phyloP scores from a whole-genome alignment of 2,888 invertebrate genomes.

The Ceramica pisi region DNA sequence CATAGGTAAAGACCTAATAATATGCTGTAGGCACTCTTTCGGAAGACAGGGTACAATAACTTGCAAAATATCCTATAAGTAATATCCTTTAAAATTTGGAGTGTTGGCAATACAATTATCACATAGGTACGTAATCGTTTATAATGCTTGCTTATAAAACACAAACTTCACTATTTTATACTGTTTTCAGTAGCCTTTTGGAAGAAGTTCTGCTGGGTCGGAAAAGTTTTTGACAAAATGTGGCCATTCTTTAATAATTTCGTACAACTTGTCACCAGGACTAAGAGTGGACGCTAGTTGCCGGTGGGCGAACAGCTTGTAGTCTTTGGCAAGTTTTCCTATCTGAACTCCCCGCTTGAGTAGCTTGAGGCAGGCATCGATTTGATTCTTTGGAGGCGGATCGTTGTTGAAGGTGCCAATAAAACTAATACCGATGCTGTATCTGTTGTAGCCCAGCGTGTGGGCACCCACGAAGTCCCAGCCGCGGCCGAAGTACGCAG shows the following conservation, averaged over 20 bases:
- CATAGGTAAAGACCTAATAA: too few species aligned
- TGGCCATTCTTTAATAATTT: slow-evolving; percentile 93
- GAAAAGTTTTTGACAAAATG: slow-evolving; percentile 89
- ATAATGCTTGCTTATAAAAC: neutral
- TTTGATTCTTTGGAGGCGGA: slow-evolving; percentile 87
- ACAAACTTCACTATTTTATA: slow-evolving; percentile 14
- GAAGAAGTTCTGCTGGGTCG: slow-evolving; percentile 74
- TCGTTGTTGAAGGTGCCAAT: slow-evolving; percentile 93
- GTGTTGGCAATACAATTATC: slow-evolving; percentile 17
- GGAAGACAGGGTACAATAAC: slow-evolving; percentile 9
- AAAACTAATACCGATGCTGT: slow-evolving; percentile 93
- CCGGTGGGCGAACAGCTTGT: slow-evolving; percentile 93
- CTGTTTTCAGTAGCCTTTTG: slow-evolving; percentile 74
- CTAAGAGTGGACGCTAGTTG: slow-evolving; percentile 93
- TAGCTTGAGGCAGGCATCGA: slow-evolving; percentile 92
- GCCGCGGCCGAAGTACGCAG: slow-evolving; percentile 93
- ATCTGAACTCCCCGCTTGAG: slow-evolving; percentile 91
- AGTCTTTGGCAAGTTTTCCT: slow-evolving; percentile 92
- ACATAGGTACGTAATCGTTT: slow-evolving; percentile 1
- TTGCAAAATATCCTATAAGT: neutral
- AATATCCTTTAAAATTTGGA: neutral
- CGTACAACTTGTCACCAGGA: slow-evolving; percentile 92
- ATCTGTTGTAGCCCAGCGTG: slow-evolving; percentile 92
- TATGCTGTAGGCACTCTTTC: slow-evolving; percentile 3
- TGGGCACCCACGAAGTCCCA: slow-evolving; percentile 94